Base-by-base conservation (phyloP, 2,797 vertebrate genomes). In the Notoglanidium macrostoma region DNA sequence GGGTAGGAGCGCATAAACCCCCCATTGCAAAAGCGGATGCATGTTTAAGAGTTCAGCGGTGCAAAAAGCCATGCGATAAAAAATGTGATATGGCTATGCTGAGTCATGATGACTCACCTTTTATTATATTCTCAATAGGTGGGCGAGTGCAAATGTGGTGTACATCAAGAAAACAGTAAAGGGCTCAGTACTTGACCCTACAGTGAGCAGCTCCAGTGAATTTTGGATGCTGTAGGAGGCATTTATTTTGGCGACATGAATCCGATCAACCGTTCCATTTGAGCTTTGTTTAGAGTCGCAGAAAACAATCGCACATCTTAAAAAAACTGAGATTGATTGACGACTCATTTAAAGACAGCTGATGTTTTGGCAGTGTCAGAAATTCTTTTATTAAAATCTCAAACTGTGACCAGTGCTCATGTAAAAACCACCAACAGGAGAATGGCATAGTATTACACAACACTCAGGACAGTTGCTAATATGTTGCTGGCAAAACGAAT, bases 61-160 rank as follows among this genome's bases (percentile, higher is more conserved):
- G 40, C 40, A 65, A 46, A 82, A 65, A 63, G 14, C 40, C 15
- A 40, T 49, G 29, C 17, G 59, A 9, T 46, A 40, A 81, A 46
- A 65, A 29, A 82, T 65, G 57, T 46, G 35, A 46, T 46, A 26
- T 49, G 40, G 44, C 19, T 23, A 49, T 67, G 44, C 80, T 80
- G 77, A 61, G 32, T 40, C 55, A 80, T 35, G 32, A 82, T 65
- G 80, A 82, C 61, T 82, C 40, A 82, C 59, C 79, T 82, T 82
- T 82, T 4, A 49, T 81, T 26, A 40, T 46, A 54, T 46, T 81
- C 23, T 14, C 12, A 46, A 44, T 44, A 61, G 63, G 40, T 61
- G 12, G 57, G 57, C 5, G 57, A 81, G 78, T 46, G 78, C 21
- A 44, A 46, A 40, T 65, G 59, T 63, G 17, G 40, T 14, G 5